Percentiles rank a stretch among this genome's conserved stretches.
Evolutionary conservation across 2,888 invertebrate species (phyloP).

Genomic region (Papilio demoleus): DNA sequence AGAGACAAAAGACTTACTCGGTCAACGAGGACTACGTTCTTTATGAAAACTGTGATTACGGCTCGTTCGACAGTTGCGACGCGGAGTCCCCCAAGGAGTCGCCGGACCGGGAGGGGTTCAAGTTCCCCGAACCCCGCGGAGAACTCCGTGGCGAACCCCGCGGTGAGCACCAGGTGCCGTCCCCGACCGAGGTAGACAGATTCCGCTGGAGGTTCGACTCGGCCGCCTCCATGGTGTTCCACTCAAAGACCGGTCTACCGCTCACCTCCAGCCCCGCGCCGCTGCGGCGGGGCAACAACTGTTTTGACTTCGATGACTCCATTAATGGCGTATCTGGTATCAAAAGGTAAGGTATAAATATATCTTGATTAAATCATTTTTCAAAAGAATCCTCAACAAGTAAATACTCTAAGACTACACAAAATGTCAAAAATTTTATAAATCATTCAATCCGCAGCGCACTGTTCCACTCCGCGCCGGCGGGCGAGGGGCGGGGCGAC

Average conservation of each 20-base stretch:
- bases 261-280: constrained; percentile 95
- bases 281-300: constrained; percentile 88
- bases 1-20: constrained; percentile 72
- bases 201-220: constrained; percentile 90
- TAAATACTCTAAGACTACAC: background rate
- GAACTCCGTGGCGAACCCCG: constrained; percentile 85
- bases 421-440: background rate
- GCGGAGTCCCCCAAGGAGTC: constrained; percentile 61
- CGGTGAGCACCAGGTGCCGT: constrained; percentile 83
- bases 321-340: constrained; percentile 91
- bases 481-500: too few relatives aligned
- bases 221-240: constrained; percentile 93
- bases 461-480: constrained; percentile 82
- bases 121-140: constrained; percentile 59
- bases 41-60: constrained; percentile 77
- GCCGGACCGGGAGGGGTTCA: constrained; percentile 53
- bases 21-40: constrained; percentile 69
- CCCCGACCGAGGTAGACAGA: constrained; percentile 87
- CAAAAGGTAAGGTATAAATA: constrained; percentile 85
- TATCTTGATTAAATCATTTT: too few relatives aligned
- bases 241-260: constrained; percentile 91
- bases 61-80: constrained; percentile 66
- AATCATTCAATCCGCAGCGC: constrained; percentile 76
- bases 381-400: too few relatives aligned
- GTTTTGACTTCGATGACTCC: constrained; percentile 93